Evolutionary conservation across 1,140 invertebrate species (phyloP), one percentile per base, ranked within the genome.

Genomic region (Platorchestia sp.): DNA sequence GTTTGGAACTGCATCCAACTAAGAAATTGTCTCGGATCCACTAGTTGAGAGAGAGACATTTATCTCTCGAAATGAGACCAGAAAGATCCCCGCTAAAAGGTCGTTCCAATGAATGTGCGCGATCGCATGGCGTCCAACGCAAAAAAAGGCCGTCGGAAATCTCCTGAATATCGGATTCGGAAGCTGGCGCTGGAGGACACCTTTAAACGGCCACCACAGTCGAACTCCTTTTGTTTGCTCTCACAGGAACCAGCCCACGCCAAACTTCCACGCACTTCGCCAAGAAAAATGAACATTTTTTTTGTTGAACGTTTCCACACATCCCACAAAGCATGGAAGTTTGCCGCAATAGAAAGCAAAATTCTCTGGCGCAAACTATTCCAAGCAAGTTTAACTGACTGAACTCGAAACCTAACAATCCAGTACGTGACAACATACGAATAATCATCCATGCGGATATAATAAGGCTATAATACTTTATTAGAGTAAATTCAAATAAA

Each of bases 81-180:
- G 59, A 75, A 75, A 75, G 59, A 75, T 75, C 59, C 59, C 19
- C 10, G 59, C 59, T 75, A 75, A 75, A 75, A 75, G 59, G 14
- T 36, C 59, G 59, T 75, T 75, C 36, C 59, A 75, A 75, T 75
- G 59, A 75, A 75, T 75, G 59, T 27, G 59, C 10, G 10, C 59
- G 27, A 75, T 75, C 59, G 59, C 36, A 75, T 3, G 36, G 59
- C 59, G 27, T 36, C 59, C 47, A 6, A 6, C 47, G 6, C 47
- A 10, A 75, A 75, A 75, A 75, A 75, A 75, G 27, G 41, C 41
- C 41, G 10, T 90, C 42, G 87, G 87, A 90, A 90, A 90, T 90
- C 87, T 90, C 87, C 44, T 90, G 41, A 90, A 90, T 90, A 90
- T 90, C 87, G 87, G 87, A 90, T 90, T 75, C 41, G 87, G 87